phyloP scores from a whole-genome alignment of 2,113 vertebrate genomes.

The Centropus unirufus region DNA sequence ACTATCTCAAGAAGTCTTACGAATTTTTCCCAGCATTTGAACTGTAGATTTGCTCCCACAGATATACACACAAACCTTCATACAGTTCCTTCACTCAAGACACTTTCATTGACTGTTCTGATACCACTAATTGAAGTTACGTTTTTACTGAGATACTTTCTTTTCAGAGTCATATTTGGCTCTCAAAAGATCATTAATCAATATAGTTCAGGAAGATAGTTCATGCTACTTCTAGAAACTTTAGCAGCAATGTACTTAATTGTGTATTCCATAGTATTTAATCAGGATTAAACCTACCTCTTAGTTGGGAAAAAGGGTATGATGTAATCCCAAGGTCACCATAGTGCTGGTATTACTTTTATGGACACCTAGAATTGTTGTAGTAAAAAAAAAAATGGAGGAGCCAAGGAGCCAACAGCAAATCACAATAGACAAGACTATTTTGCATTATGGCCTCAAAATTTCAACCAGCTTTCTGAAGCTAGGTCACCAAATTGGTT shows the following conservation, averaged over 20 bases:
- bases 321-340: background rate
- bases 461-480: background rate
- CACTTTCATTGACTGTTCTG: background rate
- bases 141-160: background rate
- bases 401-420: background rate
- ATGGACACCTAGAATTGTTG: fast-evolving
- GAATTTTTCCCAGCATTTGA: background rate
- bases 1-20: background rate
- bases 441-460: background rate
- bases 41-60: background rate
- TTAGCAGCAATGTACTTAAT: fast-evolving
- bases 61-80: background rate
- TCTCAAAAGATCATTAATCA: background rate
- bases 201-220: background rate
- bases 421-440: background rate
- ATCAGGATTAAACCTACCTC: background rate
- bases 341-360: background rate
- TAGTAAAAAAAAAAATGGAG: too few relatives aligned
- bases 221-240: background rate
- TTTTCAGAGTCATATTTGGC: background rate
- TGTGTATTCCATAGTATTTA: background rate
- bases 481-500: background rate
- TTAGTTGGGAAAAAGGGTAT: background rate
- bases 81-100: background rate
- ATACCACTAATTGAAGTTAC: fast-evolving